These are phyloP conservation scores for Ricordea florida DNA, from an alignment of 92 coral and sea anemone genomes.

Conservation along the genomic window DNA sequence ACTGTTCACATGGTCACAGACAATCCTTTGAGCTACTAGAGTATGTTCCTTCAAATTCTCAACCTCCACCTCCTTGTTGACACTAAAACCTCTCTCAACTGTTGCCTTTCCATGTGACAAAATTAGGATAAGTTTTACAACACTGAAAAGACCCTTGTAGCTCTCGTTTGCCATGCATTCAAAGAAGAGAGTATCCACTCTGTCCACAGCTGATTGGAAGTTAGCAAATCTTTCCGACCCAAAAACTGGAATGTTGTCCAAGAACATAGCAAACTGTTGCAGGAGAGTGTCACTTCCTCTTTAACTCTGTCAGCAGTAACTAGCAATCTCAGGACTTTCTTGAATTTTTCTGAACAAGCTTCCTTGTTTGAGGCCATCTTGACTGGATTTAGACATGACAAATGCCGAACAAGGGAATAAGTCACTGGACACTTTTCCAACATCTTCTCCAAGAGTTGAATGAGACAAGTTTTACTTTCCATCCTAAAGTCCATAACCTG, in stretches of 20 bases:
- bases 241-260: slow-evolving; percentile 54
- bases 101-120: slow-evolving; percentile 66
- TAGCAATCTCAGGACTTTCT: slow-evolving; percentile 27
- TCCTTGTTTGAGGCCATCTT: too few relatives aligned
- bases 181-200: slow-evolving; percentile 19
- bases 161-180: slow-evolving; percentile 20
- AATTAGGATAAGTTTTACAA: slow-evolving; percentile 47
- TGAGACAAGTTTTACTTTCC: too few relatives aligned
- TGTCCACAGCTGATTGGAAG: slow-evolving; percentile 15
- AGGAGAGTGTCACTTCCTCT: slow-evolving; percentile 50
- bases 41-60: slow-evolving; percentile 49
- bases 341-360: too few relatives aligned
- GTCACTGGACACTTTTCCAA: too few relatives aligned
- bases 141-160: slow-evolving; percentile 26
- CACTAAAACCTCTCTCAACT: slow-evolving; percentile 55
- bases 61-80: slow-evolving; percentile 51
- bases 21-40: slow-evolving; percentile 42
- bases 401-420: too few relatives aligned
- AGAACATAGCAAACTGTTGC: slow-evolving; percentile 39
- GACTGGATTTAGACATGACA: too few relatives aligned
- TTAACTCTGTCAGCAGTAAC: slow-evolving; percentile 33
- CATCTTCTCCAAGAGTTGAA: too few relatives aligned
- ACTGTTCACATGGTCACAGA: slow-evolving; percentile 42
- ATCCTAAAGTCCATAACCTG: too few relatives aligned
- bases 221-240: slow-evolving; percentile 22